Evolutionary conservation across 1,140 invertebrate species (phyloP), one percentile per base, ranked within the genome.

Genomic region (Dendroctonus valens): DNA sequence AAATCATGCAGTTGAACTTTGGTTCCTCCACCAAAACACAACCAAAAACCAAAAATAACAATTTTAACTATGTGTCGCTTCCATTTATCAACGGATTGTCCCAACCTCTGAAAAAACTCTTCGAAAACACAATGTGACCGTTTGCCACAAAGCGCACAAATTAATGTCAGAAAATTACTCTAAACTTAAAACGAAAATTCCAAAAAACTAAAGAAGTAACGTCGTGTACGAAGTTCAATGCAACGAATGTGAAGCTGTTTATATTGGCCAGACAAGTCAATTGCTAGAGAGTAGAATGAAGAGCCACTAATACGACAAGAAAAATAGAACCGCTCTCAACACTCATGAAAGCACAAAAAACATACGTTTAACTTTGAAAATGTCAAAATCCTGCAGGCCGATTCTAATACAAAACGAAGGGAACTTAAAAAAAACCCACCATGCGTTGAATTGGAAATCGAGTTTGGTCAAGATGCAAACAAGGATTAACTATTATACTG

Each of bases 291-390:
- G n/a, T n/a, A 44, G 42, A 44, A 44, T 44, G n/a, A 44, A n/a
- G 42, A n/a, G 42, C 7, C 42, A 44, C n/a, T n/a, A n/a, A n/a
- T n/a, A n/a, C 42, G 42, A 44, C 42, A 44, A 44, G n/a, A 44
- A 7, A 44, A 44, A 44, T n/a, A 44, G n/a, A 44, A 44, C 7
- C 7, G 42, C 42, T 7, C n/a, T 44, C 7, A 44, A 7, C 7
- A 44, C n/a, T 7, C 42, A 44, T n/a, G 7, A 44, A 44, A n/a
- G n/a, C 7, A n/a, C 7, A 44, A 44, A 7, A 44, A 44, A n/a
- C 7, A 44, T 7, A 44, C 42, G 7, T 44, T 44, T 44, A 44
- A 44, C n/a, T 44, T 44, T 44, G 42, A 44, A 7, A n/a, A 44
- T 7, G n/a, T n/a, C 7, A 44, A n/a, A 44, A 44, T 44, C 7